Conservation (phyloP, 2,888 invertebrate species). For the Eudasyphora cyanicolor region DNA sequence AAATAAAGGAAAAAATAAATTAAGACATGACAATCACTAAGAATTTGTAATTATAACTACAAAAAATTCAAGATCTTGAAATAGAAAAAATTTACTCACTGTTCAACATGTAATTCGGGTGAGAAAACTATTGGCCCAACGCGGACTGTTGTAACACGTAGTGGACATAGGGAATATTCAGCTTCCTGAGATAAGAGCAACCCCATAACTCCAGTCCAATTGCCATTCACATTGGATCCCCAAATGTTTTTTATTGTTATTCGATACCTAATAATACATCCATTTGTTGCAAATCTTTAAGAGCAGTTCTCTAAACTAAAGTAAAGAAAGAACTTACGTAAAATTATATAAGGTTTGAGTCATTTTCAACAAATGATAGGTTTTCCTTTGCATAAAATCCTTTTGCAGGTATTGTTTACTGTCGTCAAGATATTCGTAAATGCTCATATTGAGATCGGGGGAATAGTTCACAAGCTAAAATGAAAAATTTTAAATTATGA, state of each 20-base stretch:
- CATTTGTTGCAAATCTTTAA: no score
- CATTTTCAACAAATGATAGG: slow-evolving; percentile 71
- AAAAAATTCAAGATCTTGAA: no score
- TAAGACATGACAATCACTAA: no score
- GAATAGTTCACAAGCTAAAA: slow-evolving; percentile 71
- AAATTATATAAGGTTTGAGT: slow-evolving; percentile 71
- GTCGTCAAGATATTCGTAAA: slow-evolving; percentile 68
- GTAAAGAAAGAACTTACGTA: slow-evolving; percentile 69
- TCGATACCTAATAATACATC: no score
- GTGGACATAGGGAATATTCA: slow-evolving; percentile 72
- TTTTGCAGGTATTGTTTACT: slow-evolving; percentile 68
- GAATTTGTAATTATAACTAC: no score
- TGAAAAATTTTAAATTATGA: background rate
- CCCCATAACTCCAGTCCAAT: slow-evolving; percentile 74
- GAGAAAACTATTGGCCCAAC: slow-evolving; percentile 68
- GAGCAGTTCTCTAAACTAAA: background rate
- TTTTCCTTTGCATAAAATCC: slow-evolving; percentile 77
- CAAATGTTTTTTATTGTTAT: slow-evolving; percentile 69
- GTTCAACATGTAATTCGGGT: slow-evolving; percentile 71
- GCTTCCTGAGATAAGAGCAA: slow-evolving; percentile 67
- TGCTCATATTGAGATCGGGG: slow-evolving; percentile 43
- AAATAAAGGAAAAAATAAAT: no score
- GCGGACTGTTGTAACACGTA: slow-evolving; percentile 71
- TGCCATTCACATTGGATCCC: slow-evolving; percentile 72
- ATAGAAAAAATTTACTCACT: slow-evolving; percentile 69